Evolutionary conservation across 2,797 vertebrate genomes (phyloP), one percentile per base, ranked within the genome.

Genomic region (Phylloscopus collybita): DNA sequence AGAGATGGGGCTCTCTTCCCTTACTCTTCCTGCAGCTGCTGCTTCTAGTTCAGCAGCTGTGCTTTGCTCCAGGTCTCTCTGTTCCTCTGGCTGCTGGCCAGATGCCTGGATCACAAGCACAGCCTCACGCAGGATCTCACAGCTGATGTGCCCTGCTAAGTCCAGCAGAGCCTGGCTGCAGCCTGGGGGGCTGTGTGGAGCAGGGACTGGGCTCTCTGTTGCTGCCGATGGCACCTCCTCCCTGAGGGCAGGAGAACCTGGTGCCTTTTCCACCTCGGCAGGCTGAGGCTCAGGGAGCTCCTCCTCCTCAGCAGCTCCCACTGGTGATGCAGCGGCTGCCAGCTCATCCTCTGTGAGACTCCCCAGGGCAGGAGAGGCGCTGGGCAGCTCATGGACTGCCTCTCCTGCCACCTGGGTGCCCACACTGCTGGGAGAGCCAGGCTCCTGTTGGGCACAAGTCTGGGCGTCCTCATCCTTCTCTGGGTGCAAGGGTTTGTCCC

Each of bases 281-380:
- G 32, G 7, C 32, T 34, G 25, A 44, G 40, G 51, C 32, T 45
- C 9, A 19, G 19, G 44, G 18, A 45, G 44, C 44, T 66, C 22
- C 42, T 64, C 26, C 38, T 64, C 25, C 19, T 50, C 53, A 59
- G 30, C 51, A 26, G 14, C 29, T 57, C 7, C 27, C 0, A 1
- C 44, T 0, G 2, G 16, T 50, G 19, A 16, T n/a, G 61, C 47
- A 34, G 59, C 6, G 2, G 15, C 53, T 40, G 19, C 36, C 36
- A 19, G 44, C 32, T 51, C 3, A 0, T 34, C 54, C 10, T 50
- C 36, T 1, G 0, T 51, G 44, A 36, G 10, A 13, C 64, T 50
- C 6, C 10, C 25, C 3, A 1, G 30, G 54, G 54, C 45, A 34
- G 54, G 32, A 50, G 36, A 34, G 36, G 45, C 0, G 0, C 53